A percentile compares a stretch with the other conserved stretches of the same genome.
These are phyloP conservation scores for Bubo blakistoni DNA, from an alignment of 2,113 vertebrate species.

Conservation along the genomic window DNA sequence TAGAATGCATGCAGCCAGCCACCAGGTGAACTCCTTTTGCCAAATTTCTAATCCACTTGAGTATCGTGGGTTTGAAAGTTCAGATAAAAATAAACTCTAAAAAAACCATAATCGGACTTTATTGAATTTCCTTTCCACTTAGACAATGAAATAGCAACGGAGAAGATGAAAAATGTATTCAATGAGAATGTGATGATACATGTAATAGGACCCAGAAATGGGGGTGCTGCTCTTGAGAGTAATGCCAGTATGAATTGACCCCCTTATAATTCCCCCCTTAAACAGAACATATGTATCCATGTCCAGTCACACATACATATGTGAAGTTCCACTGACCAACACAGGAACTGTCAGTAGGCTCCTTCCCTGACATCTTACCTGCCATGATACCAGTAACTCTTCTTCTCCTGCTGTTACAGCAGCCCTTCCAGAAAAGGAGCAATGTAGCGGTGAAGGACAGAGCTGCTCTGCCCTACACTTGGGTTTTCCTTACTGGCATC, in stretches of 20 bases:
- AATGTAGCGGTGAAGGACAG: neutral
- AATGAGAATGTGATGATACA: neutral
- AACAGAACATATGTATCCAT: neutral
- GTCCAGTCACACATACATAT: neutral
- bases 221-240: neutral
- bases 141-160: neutral
- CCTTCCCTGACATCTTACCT: neutral
- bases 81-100: conserved; percentile 17
- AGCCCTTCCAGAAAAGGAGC: neutral
- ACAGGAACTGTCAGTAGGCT: neutral
- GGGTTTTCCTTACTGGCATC: neutral
- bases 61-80: neutral
- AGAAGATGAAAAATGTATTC: neutral
- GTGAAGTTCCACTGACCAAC: neutral
- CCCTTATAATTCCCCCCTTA: neutral
- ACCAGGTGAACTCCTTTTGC: conserved; percentile 18
- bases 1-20: neutral
- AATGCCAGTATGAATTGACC: neutral
- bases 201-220: neutral
- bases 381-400: neutral
- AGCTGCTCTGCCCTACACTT: neutral
- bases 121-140: conserved; percentile 28
- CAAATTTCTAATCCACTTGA: neutral
- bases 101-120: neutral
- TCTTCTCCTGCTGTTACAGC: neutral